These are phyloP conservation scores for Gyrodactylus salaris DNA, from an alignment of 1,140 invertebrate species.

Conservation along the genomic window DNA sequence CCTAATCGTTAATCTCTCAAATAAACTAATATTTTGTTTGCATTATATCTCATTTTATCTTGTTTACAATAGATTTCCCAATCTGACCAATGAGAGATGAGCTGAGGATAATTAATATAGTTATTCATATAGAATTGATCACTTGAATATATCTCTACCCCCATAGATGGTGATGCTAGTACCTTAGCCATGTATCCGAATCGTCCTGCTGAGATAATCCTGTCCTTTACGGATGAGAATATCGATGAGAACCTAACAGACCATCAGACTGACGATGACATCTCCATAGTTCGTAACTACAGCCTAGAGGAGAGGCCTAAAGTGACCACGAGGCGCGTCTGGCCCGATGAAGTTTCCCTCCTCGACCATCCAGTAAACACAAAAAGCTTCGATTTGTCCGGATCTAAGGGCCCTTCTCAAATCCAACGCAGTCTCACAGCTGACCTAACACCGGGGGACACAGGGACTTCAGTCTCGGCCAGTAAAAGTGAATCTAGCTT, in stretches of 20 bases:
- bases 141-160: background rate
- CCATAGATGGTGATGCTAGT: background rate
- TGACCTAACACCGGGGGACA: background rate
- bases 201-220: background rate
- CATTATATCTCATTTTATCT: background rate
- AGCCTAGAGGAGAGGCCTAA: background rate
- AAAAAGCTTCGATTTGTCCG: too few species aligned
- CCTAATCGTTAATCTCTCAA: background rate
- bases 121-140: background rate
- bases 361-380: background rate
- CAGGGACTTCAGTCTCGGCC: background rate
- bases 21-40: background rate
- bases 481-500: background rate
- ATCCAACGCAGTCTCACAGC: background rate
- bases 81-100: background rate
- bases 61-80: background rate
- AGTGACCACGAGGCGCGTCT: background rate
- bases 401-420: too few species aligned
- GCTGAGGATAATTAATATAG: background rate
- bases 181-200: background rate
- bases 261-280: background rate
- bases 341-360: background rate
- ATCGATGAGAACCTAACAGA: background rate
- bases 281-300: background rate
- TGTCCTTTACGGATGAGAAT: background rate